Evolutionary conservation across 2,888 invertebrate species (phyloP).

Genomic region (Orchesellides sinensis): DNA sequence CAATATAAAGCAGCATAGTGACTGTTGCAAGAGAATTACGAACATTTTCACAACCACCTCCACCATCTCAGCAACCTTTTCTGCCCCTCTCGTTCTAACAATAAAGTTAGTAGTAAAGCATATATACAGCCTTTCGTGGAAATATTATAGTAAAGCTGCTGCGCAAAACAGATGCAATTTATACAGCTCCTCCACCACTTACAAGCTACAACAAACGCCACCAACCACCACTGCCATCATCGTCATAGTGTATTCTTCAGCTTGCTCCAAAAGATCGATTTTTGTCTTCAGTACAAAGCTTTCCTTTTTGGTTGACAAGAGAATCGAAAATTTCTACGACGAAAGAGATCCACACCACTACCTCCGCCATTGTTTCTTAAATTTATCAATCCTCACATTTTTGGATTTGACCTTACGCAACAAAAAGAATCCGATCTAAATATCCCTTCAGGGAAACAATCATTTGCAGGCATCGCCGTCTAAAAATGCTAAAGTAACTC

Average conservation of each 20-base stretch:
- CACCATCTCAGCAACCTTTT: background rate
- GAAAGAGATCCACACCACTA: too few species aligned
- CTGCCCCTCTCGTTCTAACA: background rate
- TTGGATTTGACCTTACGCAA: too few species aligned
- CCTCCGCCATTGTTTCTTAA: too few species aligned
- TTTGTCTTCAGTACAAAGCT: background rate
- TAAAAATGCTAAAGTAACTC: too few species aligned
- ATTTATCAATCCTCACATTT: too few species aligned
- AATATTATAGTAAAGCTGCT: constrained; percentile 26
- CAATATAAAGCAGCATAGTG: background rate
- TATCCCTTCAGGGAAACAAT: too few species aligned
- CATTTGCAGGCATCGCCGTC: too few species aligned
- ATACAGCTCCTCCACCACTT: constrained; percentile 5
- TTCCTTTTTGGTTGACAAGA: background rate
- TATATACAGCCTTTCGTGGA: background rate
- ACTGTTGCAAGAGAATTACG: background rate
- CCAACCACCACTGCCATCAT: constrained; percentile 14
- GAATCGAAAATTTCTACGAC: too few species aligned
- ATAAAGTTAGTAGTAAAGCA: too few species aligned
- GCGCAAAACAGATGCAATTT: constrained; percentile 38
- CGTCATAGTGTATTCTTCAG: background rate
- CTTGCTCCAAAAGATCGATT: background rate
- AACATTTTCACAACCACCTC: background rate
- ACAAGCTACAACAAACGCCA: background rate
- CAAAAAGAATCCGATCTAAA: too few species aligned